phyloP scores from a whole-genome alignment of 2,888 invertebrate genomes.

The Actias luna region DNA sequence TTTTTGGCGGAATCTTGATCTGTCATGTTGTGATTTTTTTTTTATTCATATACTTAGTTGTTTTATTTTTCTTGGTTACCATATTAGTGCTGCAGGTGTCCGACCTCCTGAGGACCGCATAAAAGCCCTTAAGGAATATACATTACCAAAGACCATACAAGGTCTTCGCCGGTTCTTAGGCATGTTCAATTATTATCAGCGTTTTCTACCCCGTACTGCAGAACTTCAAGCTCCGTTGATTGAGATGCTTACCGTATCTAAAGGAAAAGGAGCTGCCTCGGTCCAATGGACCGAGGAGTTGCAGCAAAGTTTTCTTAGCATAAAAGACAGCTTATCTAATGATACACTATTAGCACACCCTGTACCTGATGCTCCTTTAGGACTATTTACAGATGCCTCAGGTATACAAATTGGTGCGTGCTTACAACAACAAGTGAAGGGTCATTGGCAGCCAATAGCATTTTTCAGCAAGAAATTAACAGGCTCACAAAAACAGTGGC shows the following conservation, averaged over 20 bases:
- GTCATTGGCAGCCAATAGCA: slow-evolving; percentile 21
- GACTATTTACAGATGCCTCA: slow-evolving; percentile 49
- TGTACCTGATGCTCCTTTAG: slow-evolving; percentile 30
- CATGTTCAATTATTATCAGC: slow-evolving; percentile 40
- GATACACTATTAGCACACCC: slow-evolving; percentile 43
- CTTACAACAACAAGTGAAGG: slow-evolving; percentile 38
- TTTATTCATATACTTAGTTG: no score
- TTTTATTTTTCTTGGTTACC: no score
- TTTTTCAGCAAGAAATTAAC: slow-evolving; percentile 21
- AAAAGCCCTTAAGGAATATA: not conserved
- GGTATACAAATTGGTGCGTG: slow-evolving; percentile 47
- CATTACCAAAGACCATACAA: slow-evolving; percentile 23
- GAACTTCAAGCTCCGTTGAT: slow-evolving; percentile 34
- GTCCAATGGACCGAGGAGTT: slow-evolving; percentile 28
- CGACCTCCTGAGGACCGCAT: no score
- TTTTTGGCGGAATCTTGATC: no score
- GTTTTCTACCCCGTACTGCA: slow-evolving; percentile 41
- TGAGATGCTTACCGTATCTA: slow-evolving; percentile 31
- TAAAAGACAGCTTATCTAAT: slow-evolving; percentile 34
- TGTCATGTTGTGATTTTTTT: no score
- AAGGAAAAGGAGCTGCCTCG: slow-evolving; percentile 34
- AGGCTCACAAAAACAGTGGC: slow-evolving; percentile 17
- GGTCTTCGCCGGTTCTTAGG: slow-evolving; percentile 29
- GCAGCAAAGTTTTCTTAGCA: slow-evolving; percentile 29
- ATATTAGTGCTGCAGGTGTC: no score